Evolutionary conservation across 2,797 vertebrate genomes (phyloP), one percentile per base, ranked within the genome.

Genomic region (Syngnathus rostellatus): DNA sequence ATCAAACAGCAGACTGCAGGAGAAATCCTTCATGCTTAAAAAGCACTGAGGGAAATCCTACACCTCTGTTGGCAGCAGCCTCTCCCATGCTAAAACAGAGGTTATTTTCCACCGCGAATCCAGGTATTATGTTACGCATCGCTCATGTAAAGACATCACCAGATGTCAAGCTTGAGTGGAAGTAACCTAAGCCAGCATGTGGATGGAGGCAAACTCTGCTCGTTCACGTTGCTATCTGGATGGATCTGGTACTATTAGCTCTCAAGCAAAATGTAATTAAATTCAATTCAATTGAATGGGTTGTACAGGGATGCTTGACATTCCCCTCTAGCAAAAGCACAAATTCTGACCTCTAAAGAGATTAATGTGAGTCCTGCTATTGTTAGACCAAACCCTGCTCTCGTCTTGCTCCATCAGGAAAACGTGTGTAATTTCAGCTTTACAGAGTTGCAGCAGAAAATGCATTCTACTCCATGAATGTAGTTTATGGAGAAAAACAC

Each of bases 71-170:
- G 68, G 75, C 73, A 77, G 72, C 77, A 76, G 81, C 81, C 63
- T 77, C 80, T 72, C 78, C 69, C 66, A 67, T 75, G 73, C 80
- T 75, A 77, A 85, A 85, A 84, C 81, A 77, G 77, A 81, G 84
- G 83, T 87, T 87, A 88, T 89, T 87, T 87, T 82, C 84, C 86
- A 85, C 81, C 58, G 73, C 77, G 78, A 76, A 85, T 89, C 88
- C 77, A 65, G 67, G 82, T 74, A 77, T 90, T 83, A 75, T 70
- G 79, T 91, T 89, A 83, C 86, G 79, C 81, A 74, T 81, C 82
- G 77, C 71, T 78, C 81, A 79, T 88, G 91, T 90, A 90, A 84
- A 90, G 85, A 91, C 87, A 84, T 84, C 85, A 87, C 76, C 78
- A 72, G 77, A 86, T 81, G 86, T 86, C 85, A 86, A 80, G 75